Evolutionary conservation across 2,888 invertebrate genomes (phyloP).

Genomic region (Sphaeridia pumilis): DNA sequence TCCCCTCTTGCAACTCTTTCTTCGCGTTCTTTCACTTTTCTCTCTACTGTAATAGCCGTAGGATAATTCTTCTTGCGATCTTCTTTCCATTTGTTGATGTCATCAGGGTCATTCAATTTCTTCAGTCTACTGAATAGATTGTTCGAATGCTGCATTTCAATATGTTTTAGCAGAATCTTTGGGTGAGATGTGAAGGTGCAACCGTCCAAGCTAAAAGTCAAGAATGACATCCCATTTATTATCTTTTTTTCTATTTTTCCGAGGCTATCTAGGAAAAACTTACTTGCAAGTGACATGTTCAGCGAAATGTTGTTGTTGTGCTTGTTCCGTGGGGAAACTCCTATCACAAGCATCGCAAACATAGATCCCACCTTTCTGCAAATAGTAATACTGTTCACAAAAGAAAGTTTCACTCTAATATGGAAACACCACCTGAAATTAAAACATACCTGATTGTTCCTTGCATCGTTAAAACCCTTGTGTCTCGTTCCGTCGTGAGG

Average conservation of each 20-base stretch:
- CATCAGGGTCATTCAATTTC: conserved; percentile 62
- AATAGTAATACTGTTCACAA: background rate
- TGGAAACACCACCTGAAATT: no score
- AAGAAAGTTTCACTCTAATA: background rate
- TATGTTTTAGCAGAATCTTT: conserved; percentile 65
- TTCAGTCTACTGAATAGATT: conserved; percentile 69
- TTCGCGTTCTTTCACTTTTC: conserved; percentile 48
- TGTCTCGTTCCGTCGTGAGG: no score
- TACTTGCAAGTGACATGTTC: conserved; percentile 59
- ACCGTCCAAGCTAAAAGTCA: conserved; percentile 52
- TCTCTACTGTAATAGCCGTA: conserved; percentile 55
- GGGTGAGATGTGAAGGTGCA: conserved; percentile 69
- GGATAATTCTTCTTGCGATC: conserved; percentile 70
- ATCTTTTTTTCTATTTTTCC: background rate
- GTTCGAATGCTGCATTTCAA: conserved; percentile 69
- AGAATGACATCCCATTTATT: conserved; percentile 1
- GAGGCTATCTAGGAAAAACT: no score
- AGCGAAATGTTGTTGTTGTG: conserved; percentile 54
- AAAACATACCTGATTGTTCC: no score
- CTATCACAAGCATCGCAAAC: conserved; percentile 64
- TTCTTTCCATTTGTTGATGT: conserved; percentile 69
- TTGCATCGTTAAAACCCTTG: no score
- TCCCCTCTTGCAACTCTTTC: conserved; percentile 65
- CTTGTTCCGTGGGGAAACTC: conserved; percentile 51
- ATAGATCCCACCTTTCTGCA: conserved; percentile 8